Evolutionary conservation across 2,888 invertebrate genomes (phyloP).

Genomic region (Agelastica alni): DNA sequence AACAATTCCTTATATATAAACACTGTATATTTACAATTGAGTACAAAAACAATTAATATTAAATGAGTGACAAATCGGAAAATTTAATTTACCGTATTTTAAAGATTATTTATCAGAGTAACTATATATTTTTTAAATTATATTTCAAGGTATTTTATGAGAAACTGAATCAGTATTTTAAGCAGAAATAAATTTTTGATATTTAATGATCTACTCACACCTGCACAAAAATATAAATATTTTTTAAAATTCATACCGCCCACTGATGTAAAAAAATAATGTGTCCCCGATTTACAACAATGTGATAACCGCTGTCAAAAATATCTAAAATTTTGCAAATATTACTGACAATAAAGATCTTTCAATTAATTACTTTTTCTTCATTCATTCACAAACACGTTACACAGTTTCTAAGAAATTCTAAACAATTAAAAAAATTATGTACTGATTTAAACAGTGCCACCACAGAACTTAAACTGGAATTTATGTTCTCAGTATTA

Average conservation of each 20-base stretch:
- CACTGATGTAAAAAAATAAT: neutral
- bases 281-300: too few species aligned
- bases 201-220: neutral
- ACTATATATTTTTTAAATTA: too few species aligned
- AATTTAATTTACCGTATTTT: too few species aligned
- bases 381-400: neutral
- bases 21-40: slow-evolving; percentile 4
- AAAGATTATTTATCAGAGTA: too few species aligned
- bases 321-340: neutral
- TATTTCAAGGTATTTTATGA: too few species aligned
- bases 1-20: too few species aligned
- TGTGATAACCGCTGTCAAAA: too few species aligned
- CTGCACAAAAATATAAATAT: neutral
- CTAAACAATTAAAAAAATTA: neutral
- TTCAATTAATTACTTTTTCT: neutral
- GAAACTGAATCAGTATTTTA: neutral
- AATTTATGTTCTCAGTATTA: neutral
- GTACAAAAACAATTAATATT: too few species aligned
- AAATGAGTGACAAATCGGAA: too few species aligned
- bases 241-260: neutral
- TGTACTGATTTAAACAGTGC: neutral
- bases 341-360: neutral
- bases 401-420: slow-evolving; percentile 1
- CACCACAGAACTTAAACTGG: neutral
- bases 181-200: neutral